Base-by-base conservation (phyloP, 1,140 invertebrate species). In the Sarcophaga bullata region DNA sequence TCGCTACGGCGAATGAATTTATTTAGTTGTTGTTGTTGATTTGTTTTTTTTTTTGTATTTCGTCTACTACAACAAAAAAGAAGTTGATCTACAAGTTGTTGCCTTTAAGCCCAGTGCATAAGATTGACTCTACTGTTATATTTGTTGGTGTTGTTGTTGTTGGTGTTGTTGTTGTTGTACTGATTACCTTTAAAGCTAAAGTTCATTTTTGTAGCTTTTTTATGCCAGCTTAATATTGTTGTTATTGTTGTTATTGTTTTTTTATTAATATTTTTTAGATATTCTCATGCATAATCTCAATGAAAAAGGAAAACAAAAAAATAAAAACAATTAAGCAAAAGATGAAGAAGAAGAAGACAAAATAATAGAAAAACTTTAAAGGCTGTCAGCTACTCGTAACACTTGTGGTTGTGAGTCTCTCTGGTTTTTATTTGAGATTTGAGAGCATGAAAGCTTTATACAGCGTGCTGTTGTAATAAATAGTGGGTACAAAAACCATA, bases 101-200 rank as follows among this genome's bases (percentile, higher is more conserved):
- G n/a, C 73, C 73, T 49, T 50, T 47, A 78, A 78, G 48, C 75
- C 75, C 75, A 78, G 8, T 52, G 10, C 17, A n/a, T 58, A 58
- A 3, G 54, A 13, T n/a, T n/a, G 54, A 15, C 11, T 6, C 6
- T 15, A 58, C 54, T 68, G 62, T 68, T 17, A 9, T 68, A 3
- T 52, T 52, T 52, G 8, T 52, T 52, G 1, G 1, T 52, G 2
- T 62, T 25, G n/a, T 68, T 68, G 25, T 37, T 37, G 25, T 37
- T 37, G 25, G 1, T 25, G n/a, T 68, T 68, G 25, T 37, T 37
- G 4, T 37, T 25, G n/a, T 68, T 68, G 62, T 68, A 19, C 19
- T 58, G 47, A 37, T 52, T 78, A 52, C n/a, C 75, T 52, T 78
- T 78, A 78, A 78, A 78, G 75, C 75, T 78, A 78, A 78, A 78